Evolutionary conservation across 2,888 invertebrate species (phyloP), one percentile per base, ranked within the genome.

Genomic region (Heliconius aoede): DNA sequence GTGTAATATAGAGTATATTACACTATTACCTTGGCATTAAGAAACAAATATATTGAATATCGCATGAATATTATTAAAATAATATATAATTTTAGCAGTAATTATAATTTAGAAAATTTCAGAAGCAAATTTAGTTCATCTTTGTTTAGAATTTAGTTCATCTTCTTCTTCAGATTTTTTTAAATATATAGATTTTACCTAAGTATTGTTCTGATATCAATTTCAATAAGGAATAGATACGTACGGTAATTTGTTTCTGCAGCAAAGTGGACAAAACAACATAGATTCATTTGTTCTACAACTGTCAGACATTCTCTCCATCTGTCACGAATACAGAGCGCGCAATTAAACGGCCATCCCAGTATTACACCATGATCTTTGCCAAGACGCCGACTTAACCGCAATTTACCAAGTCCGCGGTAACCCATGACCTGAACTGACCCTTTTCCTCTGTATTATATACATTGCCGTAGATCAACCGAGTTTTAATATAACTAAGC

Each of bases 271-370:
- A 51, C 55, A 24, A 51, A 55, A 32, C 30, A 69, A 32, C 26
- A n/a, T 5, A 61, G 68, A 68, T 30, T 46, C 30, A 74, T 76
- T 80, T 77, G 77, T 79, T 79, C 79, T 79, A 73, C 75, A 73
- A 78, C 67, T 77, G 76, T 78, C 72, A 77, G 77, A 77, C 78
- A 78, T 82, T 83, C 78, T 81, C 81, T 79, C 83, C 85, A 86
- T 87, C 84, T 85, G 83, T 86, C 83, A 84, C 85, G 84, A 87
- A 89, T 90, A 87, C 87, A 84, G 87, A 88, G 85, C 86, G 85
- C 84, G 86, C 87, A 89, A 89, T 90, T 89, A 89, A 91, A 90
- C 86, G 86, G 87, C 86, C 86, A 89, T 89, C 87, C 85, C 84
- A 79, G 84, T 85, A 83, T 91, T 90, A 86, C 89, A 85, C 84